Evolutionary conservation across 2,113 vertebrate species (phyloP).

Genomic region (Oryzias javanicus): DNA sequence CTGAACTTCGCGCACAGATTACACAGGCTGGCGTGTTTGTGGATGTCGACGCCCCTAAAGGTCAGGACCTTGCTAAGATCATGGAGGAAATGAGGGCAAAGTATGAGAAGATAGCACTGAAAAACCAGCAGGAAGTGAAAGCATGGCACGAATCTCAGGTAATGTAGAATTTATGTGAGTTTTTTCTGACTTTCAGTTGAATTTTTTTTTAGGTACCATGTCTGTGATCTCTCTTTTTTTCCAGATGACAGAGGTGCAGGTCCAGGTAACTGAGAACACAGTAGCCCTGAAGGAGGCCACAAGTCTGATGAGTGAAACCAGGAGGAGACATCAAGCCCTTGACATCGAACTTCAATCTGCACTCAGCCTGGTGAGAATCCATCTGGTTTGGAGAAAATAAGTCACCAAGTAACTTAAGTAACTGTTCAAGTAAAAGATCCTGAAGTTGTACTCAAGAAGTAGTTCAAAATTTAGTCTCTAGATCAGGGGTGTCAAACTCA

Average conservation of each 20-base stretch:
- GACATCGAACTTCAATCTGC: conserved; percentile 87
- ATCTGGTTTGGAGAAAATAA: no score
- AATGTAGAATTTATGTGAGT: neutral
- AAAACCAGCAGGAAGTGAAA: conserved; percentile 85
- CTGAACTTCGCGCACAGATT: conserved; percentile 74
- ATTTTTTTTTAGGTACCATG: neutral
- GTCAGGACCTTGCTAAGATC: conserved; percentile 81
- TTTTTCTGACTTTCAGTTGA: neutral
- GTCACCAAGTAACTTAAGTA: no score
- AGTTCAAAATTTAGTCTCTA: no score
- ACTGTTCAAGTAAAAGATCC: no score
- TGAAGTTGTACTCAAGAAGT: no score
- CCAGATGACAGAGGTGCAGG: conserved; percentile 73
- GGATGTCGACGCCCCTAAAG: conserved; percentile 82
- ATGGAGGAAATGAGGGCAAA: conserved; percentile 85
- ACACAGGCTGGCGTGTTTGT: conserved; percentile 76
- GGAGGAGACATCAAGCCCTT: conserved; percentile 75
- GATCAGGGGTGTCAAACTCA: no score
- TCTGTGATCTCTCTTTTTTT: conserved; percentile 47
- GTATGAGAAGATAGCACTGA: conserved; percentile 82
- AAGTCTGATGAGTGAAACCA: conserved; percentile 75
- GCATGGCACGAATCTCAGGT: conserved; percentile 84
- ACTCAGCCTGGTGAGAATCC: conserved; percentile 79
- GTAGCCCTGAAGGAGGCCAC: conserved; percentile 79
- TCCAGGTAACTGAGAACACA: conserved; percentile 76